phyloP scores from a whole-genome alignment of 35 echinoderm and acorn worm genomes.

The Lytechinus pictus region DNA sequence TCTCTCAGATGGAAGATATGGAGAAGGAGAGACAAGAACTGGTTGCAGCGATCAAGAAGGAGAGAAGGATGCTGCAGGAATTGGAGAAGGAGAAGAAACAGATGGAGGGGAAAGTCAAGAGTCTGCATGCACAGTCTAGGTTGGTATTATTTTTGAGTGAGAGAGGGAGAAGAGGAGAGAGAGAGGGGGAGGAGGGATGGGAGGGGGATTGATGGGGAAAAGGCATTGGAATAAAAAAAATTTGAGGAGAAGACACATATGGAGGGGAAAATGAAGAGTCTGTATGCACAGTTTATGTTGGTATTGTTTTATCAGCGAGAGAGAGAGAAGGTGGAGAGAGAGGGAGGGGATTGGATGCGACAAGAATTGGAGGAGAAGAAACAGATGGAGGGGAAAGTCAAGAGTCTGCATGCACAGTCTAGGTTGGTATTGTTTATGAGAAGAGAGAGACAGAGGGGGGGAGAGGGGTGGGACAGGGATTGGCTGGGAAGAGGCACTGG shows the following conservation, averaged over 20 bases:
- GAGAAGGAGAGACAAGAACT: slow-evolving; percentile 56
- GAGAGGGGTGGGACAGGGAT: no score
- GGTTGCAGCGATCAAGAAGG: slow-evolving; percentile 61
- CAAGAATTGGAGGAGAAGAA: slow-evolving; percentile 48
- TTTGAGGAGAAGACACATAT: no score
- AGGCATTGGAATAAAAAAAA: no score
- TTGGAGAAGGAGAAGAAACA: slow-evolving; percentile 51
- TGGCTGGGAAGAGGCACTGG: no score
- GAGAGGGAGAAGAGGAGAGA: background rate
- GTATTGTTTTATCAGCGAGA: slow-evolving; percentile 75
- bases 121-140: slow-evolving; percentile 33
- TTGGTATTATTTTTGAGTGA: background rate
- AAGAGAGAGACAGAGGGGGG: no score
- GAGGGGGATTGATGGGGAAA: no score
- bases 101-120: slow-evolving; percentile 22
- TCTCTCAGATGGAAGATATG: slow-evolving; percentile 46
- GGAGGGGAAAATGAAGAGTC: slow-evolving; percentile 89
- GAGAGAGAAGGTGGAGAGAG: slow-evolving; percentile 76
- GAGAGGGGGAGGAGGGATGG: no score
- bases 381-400: background rate
- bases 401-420: background rate
- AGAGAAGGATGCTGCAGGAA: slow-evolving; percentile 53
- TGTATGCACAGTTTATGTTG: slow-evolving; percentile 70
- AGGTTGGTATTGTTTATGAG: background rate
- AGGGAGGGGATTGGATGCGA: slow-evolving; percentile 63